A percentile compares a stretch with the other conserved stretches of the same genome.
Evolutionary conservation across 2,113 vertebrate genomes (phyloP).

Genomic region (Calidris pugnax): DNA sequence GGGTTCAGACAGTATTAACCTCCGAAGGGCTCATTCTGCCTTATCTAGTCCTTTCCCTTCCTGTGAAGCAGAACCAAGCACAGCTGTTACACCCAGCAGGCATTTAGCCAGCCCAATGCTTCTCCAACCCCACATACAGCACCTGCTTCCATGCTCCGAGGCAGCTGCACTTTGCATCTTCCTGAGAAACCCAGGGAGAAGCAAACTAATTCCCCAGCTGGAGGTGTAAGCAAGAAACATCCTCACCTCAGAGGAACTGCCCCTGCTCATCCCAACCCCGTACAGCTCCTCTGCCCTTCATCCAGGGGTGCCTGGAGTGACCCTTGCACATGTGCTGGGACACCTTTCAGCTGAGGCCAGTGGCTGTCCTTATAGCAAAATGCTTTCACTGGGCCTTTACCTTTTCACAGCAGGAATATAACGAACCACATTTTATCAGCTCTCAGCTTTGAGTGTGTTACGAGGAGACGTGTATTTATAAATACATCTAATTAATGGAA

Average conservation of each 20-base stretch:
- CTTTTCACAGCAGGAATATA: background rate
- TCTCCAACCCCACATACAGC: background rate
- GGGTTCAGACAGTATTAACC: background rate
- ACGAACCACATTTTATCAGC: background rate
- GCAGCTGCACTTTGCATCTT: background rate
- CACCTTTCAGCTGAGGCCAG: background rate
- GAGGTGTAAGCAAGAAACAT: background rate
- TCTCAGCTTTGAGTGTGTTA: background rate
- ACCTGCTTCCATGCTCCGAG: background rate
- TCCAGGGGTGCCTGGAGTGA: background rate
- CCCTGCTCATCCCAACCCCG: background rate
- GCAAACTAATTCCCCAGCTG: background rate
- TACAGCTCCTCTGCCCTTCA: background rate
- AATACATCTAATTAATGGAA: background rate
- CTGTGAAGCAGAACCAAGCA: background rate
- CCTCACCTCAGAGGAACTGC: background rate
- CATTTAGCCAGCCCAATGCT: background rate
- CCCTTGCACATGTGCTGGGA: background rate
- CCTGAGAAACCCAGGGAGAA: background rate
- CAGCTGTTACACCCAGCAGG: background rate
- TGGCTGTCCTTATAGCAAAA: background rate
- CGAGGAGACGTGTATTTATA: background rate
- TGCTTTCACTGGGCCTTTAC: rapidly evolving
- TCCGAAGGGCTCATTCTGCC: background rate
- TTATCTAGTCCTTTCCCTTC: background rate